Conservation (phyloP, 64 coral and sea anemone species). For the Montipora capricornis region DNA sequence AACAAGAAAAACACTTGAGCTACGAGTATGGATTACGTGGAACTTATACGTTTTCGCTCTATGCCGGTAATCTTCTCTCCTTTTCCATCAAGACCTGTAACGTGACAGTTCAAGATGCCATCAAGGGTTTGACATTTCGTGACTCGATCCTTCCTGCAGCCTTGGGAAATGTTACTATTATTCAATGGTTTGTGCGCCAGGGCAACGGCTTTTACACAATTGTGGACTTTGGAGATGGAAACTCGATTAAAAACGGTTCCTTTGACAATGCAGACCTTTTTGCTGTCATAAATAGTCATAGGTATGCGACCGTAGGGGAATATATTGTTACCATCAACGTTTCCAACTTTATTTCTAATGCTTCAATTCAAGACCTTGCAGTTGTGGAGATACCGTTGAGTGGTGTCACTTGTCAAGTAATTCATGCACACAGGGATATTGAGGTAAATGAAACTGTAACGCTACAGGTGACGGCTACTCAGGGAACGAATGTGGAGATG, state of each 20-base stretch:
- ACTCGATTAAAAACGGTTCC: conserved; percentile 57
- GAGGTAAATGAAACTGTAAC: conserved; percentile 92
- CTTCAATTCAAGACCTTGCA: conserved; percentile 17
- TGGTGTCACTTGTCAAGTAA: conserved; percentile 50
- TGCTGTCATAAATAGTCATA: conserved; percentile 69
- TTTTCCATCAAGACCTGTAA: conserved; percentile 32
- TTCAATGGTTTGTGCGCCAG: conserved; percentile 42
- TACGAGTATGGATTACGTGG: conserved; percentile 46
- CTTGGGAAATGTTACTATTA: conserved; percentile 49
- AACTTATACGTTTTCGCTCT: conserved; percentile 43
- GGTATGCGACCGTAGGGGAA: conserved; percentile 55
- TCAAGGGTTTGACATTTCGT: conserved; percentile 54
- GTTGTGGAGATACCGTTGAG: conserved; percentile 73
- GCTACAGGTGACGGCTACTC: conserved; percentile 17
- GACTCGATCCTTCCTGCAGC: conserved; percentile 25
- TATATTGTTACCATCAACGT: conserved; percentile 80
- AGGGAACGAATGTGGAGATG: conserved; percentile 75
- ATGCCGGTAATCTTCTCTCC: conserved; percentile 59
- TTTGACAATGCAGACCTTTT: conserved; percentile 75
- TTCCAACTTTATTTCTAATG: conserved; percentile 67
- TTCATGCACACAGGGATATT: conserved; percentile 79
- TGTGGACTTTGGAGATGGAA: conserved; percentile 66
- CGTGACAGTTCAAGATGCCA: conserved; percentile 59
- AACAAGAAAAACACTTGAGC: neutral
- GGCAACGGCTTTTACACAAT: conserved; percentile 64